Evolutionary conservation across 2,888 invertebrate species (phyloP), one percentile per base, ranked within the genome.

Genomic region (Archips xylosteana): DNA sequence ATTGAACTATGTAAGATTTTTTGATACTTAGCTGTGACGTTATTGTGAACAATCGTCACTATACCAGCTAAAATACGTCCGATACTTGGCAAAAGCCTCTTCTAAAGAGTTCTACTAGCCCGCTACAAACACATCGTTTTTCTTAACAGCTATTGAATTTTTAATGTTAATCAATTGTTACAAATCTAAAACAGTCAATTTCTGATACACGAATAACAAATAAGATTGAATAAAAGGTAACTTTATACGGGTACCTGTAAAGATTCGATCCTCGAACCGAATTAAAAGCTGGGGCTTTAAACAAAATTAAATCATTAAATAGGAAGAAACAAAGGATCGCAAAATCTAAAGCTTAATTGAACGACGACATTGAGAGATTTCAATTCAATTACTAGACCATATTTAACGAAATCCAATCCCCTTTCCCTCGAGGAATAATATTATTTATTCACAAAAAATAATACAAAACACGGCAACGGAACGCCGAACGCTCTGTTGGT

Each of bases 351-450:
- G 90, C 92, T 92, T 92, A 94, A 94, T 94, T 94, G 93, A 92
- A 94, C 88, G 90, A 90, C 93, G 94, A 93, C 94, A 93, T 94
- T 94, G 94, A 94, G 91, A 94, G 94, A 94, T 94, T 94, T 94
- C 94, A 94, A 94, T 94, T 94, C 94, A 94, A 94, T 94, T 94
- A 94, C 93, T 94, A 94, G 94, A 92, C 92, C 94, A 94, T 93
- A 94, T 94, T 94, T 94, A 94, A 93, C 94, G 94, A 94, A 94
- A 94, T 94, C 92, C 93, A 94, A 94, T 94, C 94, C 93, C 91
- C 91, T 92, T 94, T 92, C 89, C 92, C 91, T 89, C 85, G 89
- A 88, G 91, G 85, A 93, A 94, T 93, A 94, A 94, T 94, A 94
- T 94, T 94, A 94, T 94, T 94, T 94, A 94, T 94, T 94, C 93